Evolutionary conservation across 2,797 vertebrate species (phyloP), one percentile per base, ranked within the genome.

Genomic region (Melanotaenia trifasciata): DNA sequence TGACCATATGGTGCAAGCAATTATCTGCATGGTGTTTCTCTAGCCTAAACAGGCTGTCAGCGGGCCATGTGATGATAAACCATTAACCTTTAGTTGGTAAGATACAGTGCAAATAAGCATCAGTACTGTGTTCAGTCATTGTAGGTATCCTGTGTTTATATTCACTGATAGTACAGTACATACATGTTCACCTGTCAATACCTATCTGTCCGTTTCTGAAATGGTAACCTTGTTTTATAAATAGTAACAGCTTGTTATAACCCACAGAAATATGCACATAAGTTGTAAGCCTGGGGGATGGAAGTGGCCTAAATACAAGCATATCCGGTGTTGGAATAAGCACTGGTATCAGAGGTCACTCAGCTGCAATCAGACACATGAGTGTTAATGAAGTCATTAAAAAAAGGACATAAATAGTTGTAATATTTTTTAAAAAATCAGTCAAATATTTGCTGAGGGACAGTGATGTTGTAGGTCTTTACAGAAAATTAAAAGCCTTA

Each of bases 261-360:
- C 81, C 84, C 81, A 79, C 77, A 84, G 85, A 89, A 86, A 86
- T 90, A 81, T 85, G 83, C 86, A 89, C 90, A 87, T 90, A 84
- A 86, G 87, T 86, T 80, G 84, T 80, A 72, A 80, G 87, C 93
- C 91, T 84, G 81, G 71, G 91, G 93, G 90, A 89, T 75, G 8
- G 56, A 78, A 83, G 67, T 93, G 93, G 92, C 93, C 93, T 94
- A 90, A 91, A 94, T 94, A 91, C 87, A 77, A 83, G 58, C 82
- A 83, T 66, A 91, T 83, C 81, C 85, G 84, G 75, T 79, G 75
- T 81, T 81, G 79, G 71, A 75, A 43, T 35, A 73, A 77, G 81
- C 74, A 60, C 72, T 63, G 74, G 67, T 85, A 84, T 72, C 76
- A 74, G 56, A 80, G 69, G 79, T 79, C 65, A 76, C 58, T 54